phyloP scores from a whole-genome alignment of 2,888 invertebrate genomes.

The Tenthredo mesomela region DNA sequence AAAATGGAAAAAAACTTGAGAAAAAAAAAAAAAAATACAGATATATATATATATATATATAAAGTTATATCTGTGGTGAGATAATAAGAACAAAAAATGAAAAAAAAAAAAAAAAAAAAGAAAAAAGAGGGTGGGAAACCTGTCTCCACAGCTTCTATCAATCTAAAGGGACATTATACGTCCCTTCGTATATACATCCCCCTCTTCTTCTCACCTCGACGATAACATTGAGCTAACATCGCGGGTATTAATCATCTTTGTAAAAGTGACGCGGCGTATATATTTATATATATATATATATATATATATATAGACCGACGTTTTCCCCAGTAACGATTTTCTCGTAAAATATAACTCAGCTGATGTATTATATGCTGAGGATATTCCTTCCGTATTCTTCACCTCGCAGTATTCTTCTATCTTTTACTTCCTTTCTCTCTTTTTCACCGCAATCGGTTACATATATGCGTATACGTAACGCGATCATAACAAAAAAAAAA shows the following conservation, averaged over 20 bases:
- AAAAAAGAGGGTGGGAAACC: constrained; percentile 11
- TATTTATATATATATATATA: not conserved
- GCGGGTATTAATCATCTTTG: constrained; percentile 50
- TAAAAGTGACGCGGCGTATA: constrained; percentile 25
- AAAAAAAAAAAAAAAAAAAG: constrained; percentile 10
- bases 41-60: not conserved
- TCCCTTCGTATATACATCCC: constrained; percentile 6
- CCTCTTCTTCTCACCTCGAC: not conserved
- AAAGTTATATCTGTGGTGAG: not conserved
- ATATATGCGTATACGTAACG: not conserved
- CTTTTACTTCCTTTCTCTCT: not conserved
- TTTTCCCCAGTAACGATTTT: constrained; percentile 31
- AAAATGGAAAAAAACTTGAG: too few relatives aligned
- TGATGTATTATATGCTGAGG: not conserved
- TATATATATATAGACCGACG: not conserved
- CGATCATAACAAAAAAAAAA: not conserved
- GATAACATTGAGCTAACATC: constrained; percentile 41
- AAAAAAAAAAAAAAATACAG: too few relatives aligned
- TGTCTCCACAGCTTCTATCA: constrained; percentile 56
- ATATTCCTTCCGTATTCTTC: not conserved
- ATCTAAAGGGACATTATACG: constrained; percentile 56
- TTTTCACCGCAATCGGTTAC: not conserved
- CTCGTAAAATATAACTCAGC: not conserved
- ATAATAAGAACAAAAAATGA: constrained; percentile 5
- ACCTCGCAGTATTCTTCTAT: not conserved